Evolutionary conservation across 2,888 invertebrate genomes (phyloP), one percentile per base, ranked within the genome.

Genomic region (Chrysomela aeneicollis): DNA sequence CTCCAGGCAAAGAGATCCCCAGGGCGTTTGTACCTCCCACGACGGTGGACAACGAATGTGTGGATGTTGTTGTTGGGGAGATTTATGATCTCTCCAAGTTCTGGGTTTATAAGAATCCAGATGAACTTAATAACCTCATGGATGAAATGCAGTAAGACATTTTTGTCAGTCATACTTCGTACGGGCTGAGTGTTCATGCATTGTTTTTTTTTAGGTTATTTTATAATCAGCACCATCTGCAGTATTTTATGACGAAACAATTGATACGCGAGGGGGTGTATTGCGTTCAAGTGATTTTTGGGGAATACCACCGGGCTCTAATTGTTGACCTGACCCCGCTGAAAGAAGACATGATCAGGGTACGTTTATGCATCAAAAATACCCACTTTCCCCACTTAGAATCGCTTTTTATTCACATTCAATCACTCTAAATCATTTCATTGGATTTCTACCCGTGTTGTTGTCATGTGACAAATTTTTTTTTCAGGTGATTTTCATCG

Each of bases 61-160:
- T 86, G 6, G 83, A 84, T 72, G 82, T 86, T 57, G 72, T 79
- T 21, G 81, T 87, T 51, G 85, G 82, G 15, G 87, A 83, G 81
- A 84, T 87, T 69, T 87, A 86, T 80, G 87, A 87, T 70, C 85
- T 86, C 47, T 85, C 85, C 22, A 87, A 87, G 79, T 85, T 87
- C 79, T 87, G 87, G 87, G 73, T 87, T 68, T 80, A 84, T 70
- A 81, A 84, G 12, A 81, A 83, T 61, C 76, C 80, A 0, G 57
- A 73, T 0, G 69, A 80, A 72, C 80, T 87, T 78, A 82, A 86
- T 69, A 66, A 76, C 4, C 67, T 86, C 55, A 87, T 87, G 87
- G 84, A 86, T 71, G 82, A 84, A 10, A 84, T 87, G 83, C 85
- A 83, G 84, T 70, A 51, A 66, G 67, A n/a, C n/a, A n/a, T 67